Conservation (phyloP, 1,140 invertebrate genomes). For the Phymastichus coffea region DNA sequence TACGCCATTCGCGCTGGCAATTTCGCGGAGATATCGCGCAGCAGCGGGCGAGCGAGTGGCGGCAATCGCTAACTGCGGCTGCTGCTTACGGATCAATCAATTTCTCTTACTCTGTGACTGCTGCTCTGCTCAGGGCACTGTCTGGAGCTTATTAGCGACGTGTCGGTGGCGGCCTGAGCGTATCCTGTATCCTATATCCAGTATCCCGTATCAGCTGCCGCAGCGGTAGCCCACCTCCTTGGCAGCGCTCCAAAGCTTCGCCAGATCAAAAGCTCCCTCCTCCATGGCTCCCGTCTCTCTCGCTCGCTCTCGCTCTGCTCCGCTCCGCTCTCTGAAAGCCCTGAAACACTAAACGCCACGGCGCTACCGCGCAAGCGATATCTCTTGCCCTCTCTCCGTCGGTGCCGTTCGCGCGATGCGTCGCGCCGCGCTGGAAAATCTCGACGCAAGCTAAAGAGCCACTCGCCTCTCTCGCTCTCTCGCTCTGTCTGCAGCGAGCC, state of each 20-base stretch:
- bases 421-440: constrained; percentile 3
- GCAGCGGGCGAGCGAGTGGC: no score
- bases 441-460: not conserved
- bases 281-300: constrained; percentile 34
- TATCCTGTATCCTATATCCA: constrained; percentile 20
- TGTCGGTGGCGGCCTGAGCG: not conserved
- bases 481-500: no score
- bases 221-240: not conserved
- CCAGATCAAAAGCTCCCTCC: constrained; percentile 49
- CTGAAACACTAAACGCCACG: constrained; percentile 27
- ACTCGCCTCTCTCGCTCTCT: not conserved
- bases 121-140: not conserved
- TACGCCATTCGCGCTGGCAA: constrained; percentile 6
- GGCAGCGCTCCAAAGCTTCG: constrained; percentile 17
- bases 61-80: no score
- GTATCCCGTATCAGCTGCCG: constrained; percentile 19
- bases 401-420: constrained; percentile 11
- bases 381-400: no score
- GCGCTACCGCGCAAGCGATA: not conserved
- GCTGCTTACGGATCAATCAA: no score
- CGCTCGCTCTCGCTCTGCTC: constrained; percentile 31
- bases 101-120: no score
- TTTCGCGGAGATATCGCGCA: constrained; percentile 7
- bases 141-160: constrained; percentile 1
- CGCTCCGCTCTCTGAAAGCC: constrained; percentile 8